A percentile compares a stretch with the other conserved stretches of the same genome.
phyloP scores from a whole-genome alignment of 2,797 vertebrate genomes.

The Spondyliosoma cantharus region DNA sequence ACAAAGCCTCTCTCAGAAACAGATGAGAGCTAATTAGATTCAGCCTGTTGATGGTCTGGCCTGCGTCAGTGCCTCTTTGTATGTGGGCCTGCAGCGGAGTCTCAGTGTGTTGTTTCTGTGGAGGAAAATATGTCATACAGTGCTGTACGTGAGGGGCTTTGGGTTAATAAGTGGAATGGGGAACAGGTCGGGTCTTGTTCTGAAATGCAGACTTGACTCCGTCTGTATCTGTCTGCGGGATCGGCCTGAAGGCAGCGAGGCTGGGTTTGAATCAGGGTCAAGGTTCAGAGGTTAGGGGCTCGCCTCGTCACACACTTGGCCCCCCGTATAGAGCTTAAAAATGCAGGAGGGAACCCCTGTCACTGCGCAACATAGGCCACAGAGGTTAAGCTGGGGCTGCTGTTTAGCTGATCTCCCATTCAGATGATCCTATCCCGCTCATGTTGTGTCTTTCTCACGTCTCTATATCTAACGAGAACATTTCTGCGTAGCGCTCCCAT shows the following conservation, averaged over 20 bases:
- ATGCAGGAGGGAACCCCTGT: constrained; percentile 71
- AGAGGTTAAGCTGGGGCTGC: constrained; percentile 60
- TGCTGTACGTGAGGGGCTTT: constrained; percentile 7
- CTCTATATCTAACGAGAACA: neutral
- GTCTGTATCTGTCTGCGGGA: constrained; percentile 53
- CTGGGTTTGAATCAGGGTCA: constrained; percentile 58
- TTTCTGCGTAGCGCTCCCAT: neutral
- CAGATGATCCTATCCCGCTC: constrained; percentile 33
- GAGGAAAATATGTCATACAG: constrained; percentile 40
- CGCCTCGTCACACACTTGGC: constrained; percentile 66
- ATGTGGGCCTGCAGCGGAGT: constrained; percentile 22
- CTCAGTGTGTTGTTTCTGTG: constrained; percentile 41
- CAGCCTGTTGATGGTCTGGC: constrained; percentile 73
- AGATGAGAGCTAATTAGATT: constrained; percentile 77
- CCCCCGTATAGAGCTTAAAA: constrained; percentile 66
- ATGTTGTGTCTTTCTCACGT: constrained; percentile 50
- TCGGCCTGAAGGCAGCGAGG: constrained; percentile 47
- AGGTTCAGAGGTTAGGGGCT: constrained; percentile 69
- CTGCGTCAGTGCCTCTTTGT: constrained; percentile 67
- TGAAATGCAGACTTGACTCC: constrained; percentile 63
- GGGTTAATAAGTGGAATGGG: constrained; percentile 36
- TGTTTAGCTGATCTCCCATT: constrained; percentile 51
- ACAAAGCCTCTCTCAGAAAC: constrained; percentile 76
- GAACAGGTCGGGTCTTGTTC: constrained; percentile 70
- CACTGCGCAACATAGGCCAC: constrained; percentile 47